Conservation (phyloP, 2,797 vertebrate species). For the Micropoecilia bifurca region DNA sequence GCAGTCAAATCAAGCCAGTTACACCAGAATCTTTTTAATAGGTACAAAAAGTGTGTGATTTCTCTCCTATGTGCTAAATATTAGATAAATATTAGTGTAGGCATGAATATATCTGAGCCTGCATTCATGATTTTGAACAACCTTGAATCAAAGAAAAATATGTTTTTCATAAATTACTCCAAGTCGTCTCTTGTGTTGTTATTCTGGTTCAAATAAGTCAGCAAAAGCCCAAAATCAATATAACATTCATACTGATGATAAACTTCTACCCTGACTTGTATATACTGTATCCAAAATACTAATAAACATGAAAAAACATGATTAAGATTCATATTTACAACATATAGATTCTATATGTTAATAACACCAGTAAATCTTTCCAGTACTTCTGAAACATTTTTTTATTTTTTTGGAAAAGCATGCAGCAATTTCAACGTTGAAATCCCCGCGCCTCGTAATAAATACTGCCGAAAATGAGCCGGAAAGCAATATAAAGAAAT, state of each 20-base stretch:
- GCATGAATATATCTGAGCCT: neutral
- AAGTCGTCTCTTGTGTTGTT: neutral
- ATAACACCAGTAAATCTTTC: neutral
- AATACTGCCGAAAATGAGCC: constrained; percentile 39
- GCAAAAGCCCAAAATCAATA: neutral
- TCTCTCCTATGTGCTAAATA: neutral
- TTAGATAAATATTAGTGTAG: neutral
- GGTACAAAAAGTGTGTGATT: neutral
- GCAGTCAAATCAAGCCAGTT: neutral
- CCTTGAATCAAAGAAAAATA: neutral
- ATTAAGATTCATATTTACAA: neutral
- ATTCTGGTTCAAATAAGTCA: neutral
- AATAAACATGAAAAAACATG: neutral
- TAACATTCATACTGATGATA: neutral
- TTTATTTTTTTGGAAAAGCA: neutral
- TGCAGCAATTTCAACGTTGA: constrained; percentile 24
- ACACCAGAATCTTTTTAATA: neutral
- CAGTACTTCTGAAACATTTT: neutral
- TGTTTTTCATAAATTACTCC: neutral
- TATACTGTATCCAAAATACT: neutral
- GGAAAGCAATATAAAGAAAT: constrained; percentile 45
- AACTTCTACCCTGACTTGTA: neutral
- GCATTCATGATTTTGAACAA: neutral
- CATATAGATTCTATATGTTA: neutral
- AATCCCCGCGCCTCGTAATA: constrained; percentile 18